A percentile compares a stretch with the other conserved stretches of the same genome.
Evolutionary conservation across 1,140 invertebrate genomes (phyloP).

Genomic region (Heliothis virescens): DNA sequence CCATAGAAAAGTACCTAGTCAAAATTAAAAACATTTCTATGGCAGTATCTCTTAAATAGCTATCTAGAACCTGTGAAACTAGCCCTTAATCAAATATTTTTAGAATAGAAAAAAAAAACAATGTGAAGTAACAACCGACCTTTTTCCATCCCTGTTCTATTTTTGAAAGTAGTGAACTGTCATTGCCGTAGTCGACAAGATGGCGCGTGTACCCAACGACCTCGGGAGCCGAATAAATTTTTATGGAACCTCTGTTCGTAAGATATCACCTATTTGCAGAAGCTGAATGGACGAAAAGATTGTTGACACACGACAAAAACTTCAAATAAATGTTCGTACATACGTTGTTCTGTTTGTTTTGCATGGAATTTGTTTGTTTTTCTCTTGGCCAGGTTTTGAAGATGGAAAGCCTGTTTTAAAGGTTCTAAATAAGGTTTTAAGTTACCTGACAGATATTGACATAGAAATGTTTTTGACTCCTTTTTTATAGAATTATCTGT

Average conservation of each 20-base stretch:
- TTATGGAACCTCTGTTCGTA: slow-evolving; percentile 17
- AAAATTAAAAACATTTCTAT: no score
- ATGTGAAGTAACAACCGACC: not conserved
- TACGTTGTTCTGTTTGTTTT: not conserved
- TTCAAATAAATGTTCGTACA: not conserved
- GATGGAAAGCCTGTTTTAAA: no score
- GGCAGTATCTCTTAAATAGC: no score
- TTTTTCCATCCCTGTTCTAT: slow-evolving; percentile 2
- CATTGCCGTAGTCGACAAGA: not conserved
- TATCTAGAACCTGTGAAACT: no score
- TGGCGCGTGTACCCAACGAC: slow-evolving; percentile 11
- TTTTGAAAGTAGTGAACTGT: slow-evolving; percentile 21
- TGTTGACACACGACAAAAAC: slow-evolving; percentile 16
- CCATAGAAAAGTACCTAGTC: no score
- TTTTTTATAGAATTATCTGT: no score
- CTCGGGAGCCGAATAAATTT: slow-evolving; percentile 21
- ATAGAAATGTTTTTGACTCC: no score
- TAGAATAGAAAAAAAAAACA: no score
- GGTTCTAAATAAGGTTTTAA: no score
- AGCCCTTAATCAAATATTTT: no score
- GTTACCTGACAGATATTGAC: no score
- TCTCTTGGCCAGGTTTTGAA: no score
- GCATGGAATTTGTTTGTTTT: not conserved
- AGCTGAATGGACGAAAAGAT: slow-evolving; percentile 12
- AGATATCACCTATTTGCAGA: slow-evolving; percentile 15